Percentiles rank a stretch among this genome's conserved stretches.
Evolutionary conservation across 2,113 vertebrate genomes (phyloP).

Genomic region (Takifugu bimaculatus): DNA sequence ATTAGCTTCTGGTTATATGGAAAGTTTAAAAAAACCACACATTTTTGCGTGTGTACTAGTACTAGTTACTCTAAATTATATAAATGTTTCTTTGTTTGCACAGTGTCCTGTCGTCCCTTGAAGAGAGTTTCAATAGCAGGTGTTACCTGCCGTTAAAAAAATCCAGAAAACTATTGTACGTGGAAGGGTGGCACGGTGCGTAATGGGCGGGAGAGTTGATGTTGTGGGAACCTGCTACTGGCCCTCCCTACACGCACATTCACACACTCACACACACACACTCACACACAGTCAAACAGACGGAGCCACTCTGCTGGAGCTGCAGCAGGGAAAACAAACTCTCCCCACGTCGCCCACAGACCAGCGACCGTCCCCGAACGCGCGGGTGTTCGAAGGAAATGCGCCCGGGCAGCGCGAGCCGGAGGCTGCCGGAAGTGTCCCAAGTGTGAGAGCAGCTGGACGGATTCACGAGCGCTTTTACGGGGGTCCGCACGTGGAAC

Average conservation of each 20-base stretch:
- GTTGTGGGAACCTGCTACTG: slow-evolving; percentile 62
- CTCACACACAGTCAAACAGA: slow-evolving; percentile 19
- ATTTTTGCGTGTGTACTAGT: too few relatives aligned
- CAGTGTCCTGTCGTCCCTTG: too few relatives aligned
- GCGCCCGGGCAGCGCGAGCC: slow-evolving; percentile 10
- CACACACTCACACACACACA: not conserved
- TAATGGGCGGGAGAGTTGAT: slow-evolving; percentile 45
- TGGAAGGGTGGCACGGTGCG: slow-evolving; percentile 29
- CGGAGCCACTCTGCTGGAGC: slow-evolving; percentile 9
- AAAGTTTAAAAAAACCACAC: too few relatives aligned
- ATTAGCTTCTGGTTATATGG: too few relatives aligned
- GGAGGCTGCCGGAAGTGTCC: slow-evolving; percentile 21
- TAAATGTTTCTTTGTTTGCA: too few relatives aligned
- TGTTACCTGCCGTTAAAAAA: not conserved
- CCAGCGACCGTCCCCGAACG: slow-evolving; percentile 8
- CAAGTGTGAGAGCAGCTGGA: slow-evolving; percentile 40
- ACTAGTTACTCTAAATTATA: too few relatives aligned
- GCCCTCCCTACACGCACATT: slow-evolving; percentile 15
- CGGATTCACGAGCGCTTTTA: slow-evolving; percentile 9
- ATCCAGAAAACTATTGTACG: not conserved
- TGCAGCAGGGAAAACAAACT: slow-evolving; percentile 18
- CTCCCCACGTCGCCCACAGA: slow-evolving; percentile 4
- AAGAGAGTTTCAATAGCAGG: too few relatives aligned
- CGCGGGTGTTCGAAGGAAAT: slow-evolving; percentile 41
- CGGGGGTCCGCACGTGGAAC: slow-evolving; percentile 50